phyloP scores from a whole-genome alignment of 2,888 invertebrate species.

The Creontiades dilutus region DNA sequence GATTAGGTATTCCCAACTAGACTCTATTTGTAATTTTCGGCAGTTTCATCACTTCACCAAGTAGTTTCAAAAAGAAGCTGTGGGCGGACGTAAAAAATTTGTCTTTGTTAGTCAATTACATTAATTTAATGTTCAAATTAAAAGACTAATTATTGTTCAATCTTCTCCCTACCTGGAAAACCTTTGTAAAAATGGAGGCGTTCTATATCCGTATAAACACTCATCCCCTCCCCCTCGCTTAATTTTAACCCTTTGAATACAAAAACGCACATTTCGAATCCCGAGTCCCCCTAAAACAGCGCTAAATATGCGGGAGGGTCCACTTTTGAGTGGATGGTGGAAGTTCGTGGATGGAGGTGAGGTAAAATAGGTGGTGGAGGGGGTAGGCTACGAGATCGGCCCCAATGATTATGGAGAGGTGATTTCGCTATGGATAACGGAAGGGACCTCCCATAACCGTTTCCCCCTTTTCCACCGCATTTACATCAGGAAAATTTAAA shows the following conservation, averaged over 20 bases:
- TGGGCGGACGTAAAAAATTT: no score
- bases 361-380: background rate
- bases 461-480: background rate
- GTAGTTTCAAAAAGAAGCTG: no score
- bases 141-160: no score
- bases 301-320: conserved; percentile 12
- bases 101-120: no score
- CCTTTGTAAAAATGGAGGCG: background rate
- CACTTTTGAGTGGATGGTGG: background rate
- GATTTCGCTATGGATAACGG: conserved; percentile 25
- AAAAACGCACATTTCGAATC: conserved; percentile 19
- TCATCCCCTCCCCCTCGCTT: background rate
- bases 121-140: no score
- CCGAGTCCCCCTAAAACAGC: background rate
- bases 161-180: background rate
- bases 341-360: no score
- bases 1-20: no score
- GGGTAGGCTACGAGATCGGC: conserved; percentile 1
- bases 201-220: background rate
- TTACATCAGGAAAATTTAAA: conserved; percentile 24
- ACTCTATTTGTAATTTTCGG: no score
- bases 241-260: background rate
- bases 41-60: no score
- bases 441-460: background rate
- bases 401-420: conserved; percentile 25